Evolutionary conservation across 2,113 vertebrate species (phyloP).

Genomic region (Sylvietta virens): DNA sequence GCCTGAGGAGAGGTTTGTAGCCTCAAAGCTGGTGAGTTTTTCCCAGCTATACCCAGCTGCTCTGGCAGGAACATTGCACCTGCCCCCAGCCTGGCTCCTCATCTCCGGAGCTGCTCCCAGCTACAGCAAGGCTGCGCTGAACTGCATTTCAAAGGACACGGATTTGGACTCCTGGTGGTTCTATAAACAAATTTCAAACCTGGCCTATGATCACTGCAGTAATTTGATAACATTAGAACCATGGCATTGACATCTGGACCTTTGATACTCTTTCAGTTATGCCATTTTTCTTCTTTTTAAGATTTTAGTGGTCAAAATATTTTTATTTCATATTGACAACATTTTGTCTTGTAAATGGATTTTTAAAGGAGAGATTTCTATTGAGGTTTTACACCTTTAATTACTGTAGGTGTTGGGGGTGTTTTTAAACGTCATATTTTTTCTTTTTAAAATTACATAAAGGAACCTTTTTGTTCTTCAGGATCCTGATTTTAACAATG

Average conservation of each 20-base stretch:
- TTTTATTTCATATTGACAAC: background rate
- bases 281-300: background rate
- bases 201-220: background rate
- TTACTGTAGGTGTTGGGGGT: background rate
- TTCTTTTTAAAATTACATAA: background rate
- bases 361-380: background rate
- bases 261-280: background rate
- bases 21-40: background rate
- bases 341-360: background rate
- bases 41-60: background rate
- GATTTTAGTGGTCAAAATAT: background rate
- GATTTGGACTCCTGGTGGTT: background rate
- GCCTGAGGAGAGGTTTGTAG: background rate
- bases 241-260: background rate
- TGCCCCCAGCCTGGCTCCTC: background rate
- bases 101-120: background rate
- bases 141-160: background rate
- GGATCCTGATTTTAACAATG: background rate
- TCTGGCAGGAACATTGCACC: background rate
- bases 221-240: background rate
- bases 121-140: background rate
- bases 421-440: background rate
- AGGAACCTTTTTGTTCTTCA: background rate
- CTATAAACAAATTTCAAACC: background rate
- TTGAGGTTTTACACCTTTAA: background rate